Evolutionary conservation across 2,113 vertebrate species (phyloP), one percentile per base, ranked within the genome.

Genomic region (Tinamus guttatus): DNA sequence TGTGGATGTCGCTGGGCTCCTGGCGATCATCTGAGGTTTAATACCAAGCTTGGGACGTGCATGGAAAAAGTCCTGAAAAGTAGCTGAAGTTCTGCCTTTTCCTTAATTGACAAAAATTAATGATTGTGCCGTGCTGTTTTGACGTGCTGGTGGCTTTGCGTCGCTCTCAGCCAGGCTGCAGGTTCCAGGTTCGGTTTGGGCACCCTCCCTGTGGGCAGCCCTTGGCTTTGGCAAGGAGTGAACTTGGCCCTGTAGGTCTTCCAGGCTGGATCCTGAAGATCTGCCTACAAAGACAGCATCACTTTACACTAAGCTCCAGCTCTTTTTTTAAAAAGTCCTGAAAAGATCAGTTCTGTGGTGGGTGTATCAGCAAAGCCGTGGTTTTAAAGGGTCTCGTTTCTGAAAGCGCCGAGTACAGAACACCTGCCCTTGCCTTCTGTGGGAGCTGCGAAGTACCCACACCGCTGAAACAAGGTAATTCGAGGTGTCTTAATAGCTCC

Each of bases 1-100:
- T 76, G 89, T 78, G 91, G 82, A 24, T 91, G 94, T 80, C 90
- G 87, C 81, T 75, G 94, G 79, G 73, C 13, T 58, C 93, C 91
- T 93, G 85, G 85, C 24, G 65, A 24, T 87, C 83, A 65, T 94
- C 82, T 84, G 85, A 70, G 5, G 20, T 92, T 90, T 81, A 32
- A 60, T 84, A 34, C 43, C 43, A 15, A 43, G 43, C 43, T 43
- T 15, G 43, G 43, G 43, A 43, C 15, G 43, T 43, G 43, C 15
- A 16, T 17, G 43, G n/a, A n/a, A n/a, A n/a, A n/a, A n/a, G n/a
- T n/a, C n/a, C n/a, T n/a, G n/a, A n/a, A n/a, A n/a, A 41, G 41
- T 20, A 34, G 25, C 49, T 54, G 52, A 71, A 87, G 5, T 40
- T 34, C n/a, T 19, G 24, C 20, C 8, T 5, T 65, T 45, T 45